These are phyloP conservation scores for Hippocampus comes DNA, from an alignment of 2,113 vertebrate species.

Conservation along the genomic window DNA sequence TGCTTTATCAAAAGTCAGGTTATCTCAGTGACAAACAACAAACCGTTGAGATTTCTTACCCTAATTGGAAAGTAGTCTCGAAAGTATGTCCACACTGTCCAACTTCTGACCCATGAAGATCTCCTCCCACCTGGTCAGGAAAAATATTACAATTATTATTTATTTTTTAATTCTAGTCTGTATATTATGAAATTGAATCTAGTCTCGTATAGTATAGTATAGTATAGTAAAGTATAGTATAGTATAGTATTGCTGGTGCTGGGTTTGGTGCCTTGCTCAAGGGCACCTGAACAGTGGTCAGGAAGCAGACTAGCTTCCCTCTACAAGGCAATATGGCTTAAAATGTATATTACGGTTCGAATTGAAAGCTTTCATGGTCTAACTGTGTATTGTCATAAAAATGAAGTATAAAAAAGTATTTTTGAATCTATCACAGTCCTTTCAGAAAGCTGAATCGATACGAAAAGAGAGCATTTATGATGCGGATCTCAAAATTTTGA, in stretches of 20 bases:
- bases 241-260: not conserved
- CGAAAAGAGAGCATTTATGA: no score
- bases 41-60: constrained; percentile 59
- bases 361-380: not conserved
- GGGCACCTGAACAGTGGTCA: not conserved
- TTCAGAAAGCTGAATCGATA: no score
- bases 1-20: not conserved
- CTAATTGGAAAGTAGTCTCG: constrained; percentile 93
- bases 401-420: no score
- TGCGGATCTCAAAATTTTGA: no score
- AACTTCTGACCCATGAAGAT: constrained; percentile 91
- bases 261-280: not conserved
- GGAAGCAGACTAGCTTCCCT: not conserved
- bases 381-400: no score
- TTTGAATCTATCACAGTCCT: no score
- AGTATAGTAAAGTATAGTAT: no score
- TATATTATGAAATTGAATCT: no score
- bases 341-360: not conserved
- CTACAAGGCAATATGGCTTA: not conserved
- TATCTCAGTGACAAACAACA: not conserved
- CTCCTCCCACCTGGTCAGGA: constrained; percentile 84
- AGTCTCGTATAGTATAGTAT: not conserved
- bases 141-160: not conserved
- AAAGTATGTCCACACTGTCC: constrained; percentile 94
- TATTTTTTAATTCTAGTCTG: not conserved